Evolutionary conservation across 2,797 vertebrate species (phyloP).

Genomic region (Amniataba percoides): DNA sequence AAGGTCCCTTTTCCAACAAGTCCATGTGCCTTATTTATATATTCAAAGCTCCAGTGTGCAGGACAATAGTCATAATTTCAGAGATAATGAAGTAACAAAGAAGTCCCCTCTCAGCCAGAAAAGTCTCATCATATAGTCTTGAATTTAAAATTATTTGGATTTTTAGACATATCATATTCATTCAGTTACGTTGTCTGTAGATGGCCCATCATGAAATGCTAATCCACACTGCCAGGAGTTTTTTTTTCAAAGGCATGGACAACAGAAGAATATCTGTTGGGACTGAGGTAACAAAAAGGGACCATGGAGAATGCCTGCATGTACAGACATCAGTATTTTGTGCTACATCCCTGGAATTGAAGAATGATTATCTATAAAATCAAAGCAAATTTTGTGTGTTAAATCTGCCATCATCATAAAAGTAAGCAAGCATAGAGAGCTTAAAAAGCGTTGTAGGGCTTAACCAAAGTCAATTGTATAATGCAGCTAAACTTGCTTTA

Average conservation of each 20-base stretch:
- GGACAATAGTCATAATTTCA: not conserved
- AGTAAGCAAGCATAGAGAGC: not conserved
- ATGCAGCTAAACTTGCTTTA: not conserved
- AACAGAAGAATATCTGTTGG: not conserved
- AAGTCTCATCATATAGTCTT: not conserved
- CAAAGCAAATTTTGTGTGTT: not conserved
- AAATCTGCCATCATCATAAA: not conserved
- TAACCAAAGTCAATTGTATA: no score
- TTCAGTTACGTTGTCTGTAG: not conserved
- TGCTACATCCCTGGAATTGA: not conserved
- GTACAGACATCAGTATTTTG: no score
- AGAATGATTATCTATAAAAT: not conserved
- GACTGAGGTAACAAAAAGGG: no score
- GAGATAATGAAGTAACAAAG: constrained; percentile 1
- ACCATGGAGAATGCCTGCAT: no score
- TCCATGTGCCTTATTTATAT: not conserved
- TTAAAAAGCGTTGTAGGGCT: not conserved
- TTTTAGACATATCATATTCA: constrained; percentile 3
- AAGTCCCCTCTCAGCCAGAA: not conserved
- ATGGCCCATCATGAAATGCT: not conserved
- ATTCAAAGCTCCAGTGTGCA: not conserved
- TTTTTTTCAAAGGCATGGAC: not conserved
- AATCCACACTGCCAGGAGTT: not conserved
- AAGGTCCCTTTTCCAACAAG: not conserved
- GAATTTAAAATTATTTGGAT: not conserved